Conservation (phyloP, 92 coral and sea anemone species). For the Porites divaricata region DNA sequence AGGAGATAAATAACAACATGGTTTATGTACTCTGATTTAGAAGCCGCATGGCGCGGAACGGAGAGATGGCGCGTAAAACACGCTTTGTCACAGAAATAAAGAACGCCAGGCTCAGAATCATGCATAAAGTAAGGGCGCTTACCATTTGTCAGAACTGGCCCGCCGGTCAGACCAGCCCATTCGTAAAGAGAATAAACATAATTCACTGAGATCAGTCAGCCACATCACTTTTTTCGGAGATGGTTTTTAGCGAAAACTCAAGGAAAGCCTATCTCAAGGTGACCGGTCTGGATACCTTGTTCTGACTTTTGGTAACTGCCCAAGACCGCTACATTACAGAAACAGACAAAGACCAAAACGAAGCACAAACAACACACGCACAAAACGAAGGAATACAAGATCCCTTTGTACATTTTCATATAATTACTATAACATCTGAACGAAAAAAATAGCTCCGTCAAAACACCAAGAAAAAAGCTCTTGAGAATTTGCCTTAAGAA, state of each 20-base stretch:
- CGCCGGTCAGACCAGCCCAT: too few species aligned
- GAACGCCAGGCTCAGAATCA: not conserved
- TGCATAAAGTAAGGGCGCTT: too few species aligned
- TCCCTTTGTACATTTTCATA: not conserved
- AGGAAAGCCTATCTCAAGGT: too few species aligned
- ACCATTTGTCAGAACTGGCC: too few species aligned
- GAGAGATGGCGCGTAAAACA: slow-evolving; percentile 21
- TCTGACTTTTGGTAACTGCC: not conserved
- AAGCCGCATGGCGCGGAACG: not conserved
- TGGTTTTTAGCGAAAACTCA: too few species aligned
- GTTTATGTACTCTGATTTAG: not conserved
- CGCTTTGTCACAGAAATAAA: not conserved
- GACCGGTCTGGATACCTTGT: too few species aligned
- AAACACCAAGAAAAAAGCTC: not conserved
- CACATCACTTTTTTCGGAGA: too few species aligned
- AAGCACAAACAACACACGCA: too few species aligned
- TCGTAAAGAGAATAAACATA: too few species aligned
- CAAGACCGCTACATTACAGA: not conserved
- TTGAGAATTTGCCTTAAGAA: not conserved
- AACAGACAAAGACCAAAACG: not conserved
- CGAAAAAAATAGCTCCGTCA: not conserved
- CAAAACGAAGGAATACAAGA: not conserved
- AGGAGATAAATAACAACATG: slow-evolving; percentile 2
- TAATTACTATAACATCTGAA: not conserved
- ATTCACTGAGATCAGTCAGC: too few species aligned